Conservation (phyloP, 2,888 invertebrate species). For the Uropetala carovei region DNA sequence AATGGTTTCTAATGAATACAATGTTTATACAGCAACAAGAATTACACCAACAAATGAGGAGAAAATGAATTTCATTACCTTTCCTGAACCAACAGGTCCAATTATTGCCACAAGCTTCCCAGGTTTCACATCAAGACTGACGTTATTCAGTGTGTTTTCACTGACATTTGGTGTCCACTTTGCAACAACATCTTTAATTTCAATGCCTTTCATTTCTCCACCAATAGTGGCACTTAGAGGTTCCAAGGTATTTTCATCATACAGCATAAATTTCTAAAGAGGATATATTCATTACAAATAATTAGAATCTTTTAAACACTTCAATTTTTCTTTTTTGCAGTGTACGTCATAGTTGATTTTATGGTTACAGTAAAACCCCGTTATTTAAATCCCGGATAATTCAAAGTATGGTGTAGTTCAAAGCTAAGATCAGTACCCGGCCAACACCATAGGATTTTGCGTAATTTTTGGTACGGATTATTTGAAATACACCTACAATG, state of each 20-base stretch:
- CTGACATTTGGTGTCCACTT: slow-evolving; percentile 69
- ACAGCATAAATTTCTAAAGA: slow-evolving; percentile 69
- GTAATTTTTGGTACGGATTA: too few species aligned
- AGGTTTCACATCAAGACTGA: slow-evolving; percentile 75
- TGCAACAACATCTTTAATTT: slow-evolving; percentile 67
- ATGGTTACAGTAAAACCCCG: too few species aligned
- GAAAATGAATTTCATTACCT: slow-evolving; percentile 75
- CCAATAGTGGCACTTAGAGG: neutral
- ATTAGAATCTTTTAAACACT: too few species aligned
- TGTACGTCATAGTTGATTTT: too few species aligned
- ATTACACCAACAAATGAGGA: neutral
- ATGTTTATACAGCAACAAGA: too few species aligned
- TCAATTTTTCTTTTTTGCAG: too few species aligned
- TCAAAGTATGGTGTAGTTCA: too few species aligned
- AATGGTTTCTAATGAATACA: too few species aligned
- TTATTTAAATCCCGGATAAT: too few species aligned
- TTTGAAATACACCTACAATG: too few species aligned
- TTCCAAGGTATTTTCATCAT: slow-evolving; percentile 34
- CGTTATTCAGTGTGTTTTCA: slow-evolving; percentile 68
- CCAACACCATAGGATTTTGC: too few species aligned
- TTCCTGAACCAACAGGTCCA: slow-evolving; percentile 87
- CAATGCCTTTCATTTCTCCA: slow-evolving; percentile 58
- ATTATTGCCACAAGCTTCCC: slow-evolving; percentile 84
- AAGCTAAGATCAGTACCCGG: too few species aligned
- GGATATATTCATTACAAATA: slow-evolving; percentile 75